A percentile compares a stretch with the other conserved stretches of the same genome.
Conservation (phyloP, 1,140 invertebrate species). For the Sarcophaga peregrina region DNA sequence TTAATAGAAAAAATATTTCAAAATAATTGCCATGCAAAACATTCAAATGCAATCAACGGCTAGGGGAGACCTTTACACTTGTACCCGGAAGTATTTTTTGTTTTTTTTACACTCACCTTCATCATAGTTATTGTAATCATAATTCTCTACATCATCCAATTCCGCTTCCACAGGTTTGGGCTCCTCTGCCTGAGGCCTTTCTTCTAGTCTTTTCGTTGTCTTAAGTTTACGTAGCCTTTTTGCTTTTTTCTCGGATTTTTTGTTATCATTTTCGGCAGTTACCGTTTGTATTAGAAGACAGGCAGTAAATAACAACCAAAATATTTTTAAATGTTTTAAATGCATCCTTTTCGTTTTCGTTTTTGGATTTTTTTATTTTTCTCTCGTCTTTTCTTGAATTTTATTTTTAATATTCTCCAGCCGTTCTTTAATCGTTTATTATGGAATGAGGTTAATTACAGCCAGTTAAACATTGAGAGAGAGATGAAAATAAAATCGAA, state of each 20-base stretch:
- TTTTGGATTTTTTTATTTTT: neutral
- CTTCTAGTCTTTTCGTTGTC: constrained; percentile 26
- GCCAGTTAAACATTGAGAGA: neutral
- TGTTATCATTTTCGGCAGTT: neutral
- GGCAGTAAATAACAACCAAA: constrained; percentile 31
- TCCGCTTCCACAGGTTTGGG: constrained; percentile 32
- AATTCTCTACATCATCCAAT: constrained; percentile 43
- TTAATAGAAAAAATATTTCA: too few relatives aligned
- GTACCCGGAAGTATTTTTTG: too few relatives aligned
- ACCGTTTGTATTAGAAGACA: constrained; percentile 20
- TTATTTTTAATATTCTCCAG: neutral
- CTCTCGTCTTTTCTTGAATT: neutral
- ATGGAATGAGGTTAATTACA: neutral
- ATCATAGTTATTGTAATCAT: constrained; percentile 47
- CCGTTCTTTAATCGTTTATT: neutral
- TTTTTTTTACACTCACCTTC: constrained; percentile 38
- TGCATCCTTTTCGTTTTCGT: neutral
- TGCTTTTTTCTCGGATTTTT: neutral
- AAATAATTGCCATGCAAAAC: too few relatives aligned
- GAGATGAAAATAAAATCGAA: too few relatives aligned
- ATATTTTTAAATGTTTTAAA: constrained; percentile 34
- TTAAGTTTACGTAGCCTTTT: neutral
- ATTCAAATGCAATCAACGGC: too few relatives aligned
- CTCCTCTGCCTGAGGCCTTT: constrained; percentile 45
- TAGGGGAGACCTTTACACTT: too few relatives aligned